A percentile compares a stretch with the other conserved stretches of the same genome.
These are phyloP conservation scores for Bombus consobrinus DNA, from an alignment of 1,140 invertebrate species.

Conservation along the genomic window DNA sequence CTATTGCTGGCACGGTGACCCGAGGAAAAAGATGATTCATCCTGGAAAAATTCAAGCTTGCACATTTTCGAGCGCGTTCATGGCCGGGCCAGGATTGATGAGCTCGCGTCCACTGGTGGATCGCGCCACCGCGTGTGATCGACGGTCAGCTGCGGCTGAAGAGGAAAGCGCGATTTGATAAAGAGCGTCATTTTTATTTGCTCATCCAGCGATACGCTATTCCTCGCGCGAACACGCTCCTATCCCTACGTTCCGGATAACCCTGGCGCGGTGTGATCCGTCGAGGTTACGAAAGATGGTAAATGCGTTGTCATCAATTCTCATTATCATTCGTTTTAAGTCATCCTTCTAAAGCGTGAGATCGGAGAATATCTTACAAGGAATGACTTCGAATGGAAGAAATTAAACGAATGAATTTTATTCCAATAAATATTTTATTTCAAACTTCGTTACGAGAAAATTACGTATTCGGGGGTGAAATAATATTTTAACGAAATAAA, in stretches of 20 bases:
- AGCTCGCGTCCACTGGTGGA: slow-evolving; percentile 56
- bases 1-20: slow-evolving; percentile 32
- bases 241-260: not conserved
- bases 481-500: not conserved
- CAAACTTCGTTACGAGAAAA: not conserved
- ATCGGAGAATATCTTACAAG: not conserved
- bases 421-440: not conserved
- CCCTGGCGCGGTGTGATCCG: not conserved
- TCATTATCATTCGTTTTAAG: slow-evolving; percentile 23
- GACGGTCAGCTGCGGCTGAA: slow-evolving; percentile 63
- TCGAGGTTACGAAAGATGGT: slow-evolving; percentile 23
- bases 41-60: slow-evolving; percentile 62
- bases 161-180: slow-evolving; percentile 64
- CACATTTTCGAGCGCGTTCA: slow-evolving; percentile 61
- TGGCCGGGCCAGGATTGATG: slow-evolving; percentile 58
- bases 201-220: slow-evolving; percentile 49
- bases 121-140: slow-evolving; percentile 61
- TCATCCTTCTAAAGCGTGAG: not conserved
- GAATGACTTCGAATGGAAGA: not conserved
- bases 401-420: not conserved
- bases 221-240: slow-evolving; percentile 46
- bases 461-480: not conserved
- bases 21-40: slow-evolving; percentile 65
- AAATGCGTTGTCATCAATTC: slow-evolving; percentile 30
- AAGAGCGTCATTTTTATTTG: slow-evolving; percentile 66